Conservation (phyloP, 2,797 vertebrate genomes). For the Paguma larvata region DNA sequence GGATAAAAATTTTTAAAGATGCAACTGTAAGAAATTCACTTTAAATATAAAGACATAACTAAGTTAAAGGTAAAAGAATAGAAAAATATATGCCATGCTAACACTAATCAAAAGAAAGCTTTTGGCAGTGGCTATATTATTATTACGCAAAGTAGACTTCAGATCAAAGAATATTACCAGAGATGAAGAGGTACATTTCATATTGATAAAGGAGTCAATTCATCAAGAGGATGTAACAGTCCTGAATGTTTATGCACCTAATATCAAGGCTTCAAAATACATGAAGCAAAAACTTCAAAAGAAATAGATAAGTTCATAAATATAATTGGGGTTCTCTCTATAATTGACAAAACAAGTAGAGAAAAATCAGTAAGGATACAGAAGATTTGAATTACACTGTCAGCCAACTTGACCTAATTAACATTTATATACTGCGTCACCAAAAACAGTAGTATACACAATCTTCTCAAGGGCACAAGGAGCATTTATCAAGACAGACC, state of each 20-base stretch:
- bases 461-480: slow-evolving; percentile 9
- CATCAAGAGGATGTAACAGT: background rate
- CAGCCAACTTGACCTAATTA: background rate
- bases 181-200: slow-evolving; percentile 42
- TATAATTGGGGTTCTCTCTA: background rate
- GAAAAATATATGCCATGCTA: background rate
- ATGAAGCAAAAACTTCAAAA: background rate
- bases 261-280: slow-evolving; percentile 13
- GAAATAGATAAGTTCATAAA: slow-evolving; percentile 1
- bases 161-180: slow-evolving; percentile 53
- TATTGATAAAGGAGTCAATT: background rate
- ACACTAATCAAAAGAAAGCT: slow-evolving; percentile 11
- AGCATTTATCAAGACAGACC: background rate
- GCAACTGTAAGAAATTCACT: background rate
- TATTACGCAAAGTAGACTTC: slow-evolving; percentile 34
- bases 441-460: background rate
- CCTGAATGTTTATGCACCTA: background rate
- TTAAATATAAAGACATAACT: slow-evolving; percentile 28
- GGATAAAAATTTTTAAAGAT: background rate
- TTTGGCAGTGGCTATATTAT: slow-evolving; percentile 9
- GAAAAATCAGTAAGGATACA: slow-evolving; percentile 28
- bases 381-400: background rate
- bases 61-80: slow-evolving; percentile 16
- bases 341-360: slow-evolving; percentile 1
- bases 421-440: background rate